Conservation (phyloP, 2,888 invertebrate species). For the Congeria kusceri region DNA sequence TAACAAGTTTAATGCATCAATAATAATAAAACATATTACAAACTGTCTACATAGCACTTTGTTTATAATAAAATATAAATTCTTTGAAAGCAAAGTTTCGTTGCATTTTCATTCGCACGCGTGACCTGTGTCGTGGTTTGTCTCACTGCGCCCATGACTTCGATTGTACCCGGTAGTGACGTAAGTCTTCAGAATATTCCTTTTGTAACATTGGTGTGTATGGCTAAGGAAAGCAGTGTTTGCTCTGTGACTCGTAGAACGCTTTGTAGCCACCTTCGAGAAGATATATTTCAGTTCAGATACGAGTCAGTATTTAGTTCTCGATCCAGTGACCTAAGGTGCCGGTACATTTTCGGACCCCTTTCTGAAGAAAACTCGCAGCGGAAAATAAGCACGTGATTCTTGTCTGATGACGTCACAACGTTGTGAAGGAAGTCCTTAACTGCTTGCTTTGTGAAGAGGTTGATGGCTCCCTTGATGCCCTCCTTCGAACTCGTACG, state of each 20-base stretch:
- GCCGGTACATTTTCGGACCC: conserved; percentile 4
- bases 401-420: not conserved
- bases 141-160: not conserved
- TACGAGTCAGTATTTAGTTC: not conserved
- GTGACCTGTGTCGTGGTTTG: not conserved
- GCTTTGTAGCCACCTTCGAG: conserved; percentile 3
- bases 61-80: too few relatives aligned
- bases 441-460: not conserved
- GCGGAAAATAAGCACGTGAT: conserved; percentile 7
- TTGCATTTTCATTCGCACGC: not conserved
- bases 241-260: not conserved
- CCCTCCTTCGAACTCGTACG: too few relatives aligned
- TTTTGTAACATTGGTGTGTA: conserved; percentile 1
- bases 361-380: conserved; percentile 10
- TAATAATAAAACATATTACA: too few relatives aligned
- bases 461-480: not conserved
- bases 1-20: too few relatives aligned
- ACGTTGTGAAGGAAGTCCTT: not conserved
- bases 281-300: not conserved
- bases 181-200: not conserved
- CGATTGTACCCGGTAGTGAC: not conserved
- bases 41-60: too few relatives aligned
- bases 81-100: too few relatives aligned
- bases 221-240: not conserved
- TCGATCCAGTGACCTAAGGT: conserved; percentile 4